Evolutionary conservation across 2,888 invertebrate species (phyloP).

Genomic region (Zonitis immaculata): DNA sequence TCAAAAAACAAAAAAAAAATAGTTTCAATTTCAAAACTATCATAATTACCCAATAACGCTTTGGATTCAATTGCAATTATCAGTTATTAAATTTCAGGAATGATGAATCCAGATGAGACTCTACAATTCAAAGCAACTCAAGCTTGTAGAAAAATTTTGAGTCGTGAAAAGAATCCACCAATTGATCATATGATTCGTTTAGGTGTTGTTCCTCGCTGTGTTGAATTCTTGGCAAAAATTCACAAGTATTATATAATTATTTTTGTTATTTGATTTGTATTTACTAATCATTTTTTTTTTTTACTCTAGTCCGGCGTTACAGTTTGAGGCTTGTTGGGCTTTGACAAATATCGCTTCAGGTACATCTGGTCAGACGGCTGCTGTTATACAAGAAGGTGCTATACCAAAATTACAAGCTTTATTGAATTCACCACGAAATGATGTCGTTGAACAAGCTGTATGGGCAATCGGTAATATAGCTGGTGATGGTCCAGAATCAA

Average conservation of each 20-base stretch:
- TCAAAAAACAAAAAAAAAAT: too few relatives aligned
- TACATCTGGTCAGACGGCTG: constrained; percentile 82
- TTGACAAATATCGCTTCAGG: constrained; percentile 97
- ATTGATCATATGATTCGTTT: constrained; percentile 79
- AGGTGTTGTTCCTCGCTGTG: constrained; percentile 79
- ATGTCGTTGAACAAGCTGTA: constrained; percentile 87
- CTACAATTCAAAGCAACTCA: constrained; percentile 69
- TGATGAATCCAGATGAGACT: constrained; percentile 61
- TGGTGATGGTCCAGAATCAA: constrained; percentile 74
- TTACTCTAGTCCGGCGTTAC: constrained; percentile 61
- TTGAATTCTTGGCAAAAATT: constrained; percentile 66
- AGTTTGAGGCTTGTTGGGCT: constrained; percentile 98
- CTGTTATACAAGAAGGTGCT: constrained; percentile 82
- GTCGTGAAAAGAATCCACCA: constrained; percentile 85
- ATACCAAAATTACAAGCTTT: constrained; percentile 75
- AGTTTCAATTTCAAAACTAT: too few relatives aligned
- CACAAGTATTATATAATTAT: too few relatives aligned
- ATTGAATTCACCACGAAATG: constrained; percentile 60
- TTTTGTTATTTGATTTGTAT: too few relatives aligned
- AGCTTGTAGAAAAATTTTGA: constrained; percentile 81
- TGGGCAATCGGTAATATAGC: constrained; percentile 99
- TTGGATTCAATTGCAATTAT: too few relatives aligned
- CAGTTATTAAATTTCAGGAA: constrained; percentile 47
- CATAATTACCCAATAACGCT: too few relatives aligned
- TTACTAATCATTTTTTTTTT: too few relatives aligned